These are phyloP conservation scores for Achatina immaculata DNA, from an alignment of 1,140 invertebrate genomes.

Conservation along the genomic window DNA sequence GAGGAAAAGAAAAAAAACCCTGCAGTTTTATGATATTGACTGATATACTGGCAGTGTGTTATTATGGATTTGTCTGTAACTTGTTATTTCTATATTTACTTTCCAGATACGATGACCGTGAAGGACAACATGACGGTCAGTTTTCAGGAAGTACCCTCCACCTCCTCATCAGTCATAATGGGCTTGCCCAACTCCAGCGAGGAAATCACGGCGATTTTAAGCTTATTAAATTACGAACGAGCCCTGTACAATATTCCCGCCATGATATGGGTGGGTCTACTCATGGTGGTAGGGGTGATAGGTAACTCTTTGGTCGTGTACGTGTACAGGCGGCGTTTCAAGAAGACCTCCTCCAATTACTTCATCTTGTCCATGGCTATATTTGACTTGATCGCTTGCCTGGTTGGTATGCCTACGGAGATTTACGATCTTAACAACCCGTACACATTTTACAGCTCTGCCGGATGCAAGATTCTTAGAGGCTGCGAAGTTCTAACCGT, in stretches of 20 bases:
- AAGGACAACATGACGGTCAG: background rate
- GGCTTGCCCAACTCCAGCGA: conserved; percentile 27
- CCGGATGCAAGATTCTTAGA: conserved; percentile 47
- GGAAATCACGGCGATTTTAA: conserved; percentile 21
- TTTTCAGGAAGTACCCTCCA: background rate
- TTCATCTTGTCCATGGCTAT: conserved; percentile 61
- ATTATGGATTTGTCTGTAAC: too few species aligned
- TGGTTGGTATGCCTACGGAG: conserved; percentile 57
- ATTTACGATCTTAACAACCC: conserved; percentile 56
- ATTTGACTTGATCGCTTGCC: conserved; percentile 59
- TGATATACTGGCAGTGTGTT: too few species aligned
- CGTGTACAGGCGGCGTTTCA: conserved; percentile 54
- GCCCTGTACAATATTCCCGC: conserved; percentile 54
- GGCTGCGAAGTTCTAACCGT: conserved; percentile 50
- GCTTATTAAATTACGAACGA: conserved; percentile 44
- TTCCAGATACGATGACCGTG: background rate
- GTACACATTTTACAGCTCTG: conserved; percentile 56
- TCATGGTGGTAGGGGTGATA: conserved; percentile 53
- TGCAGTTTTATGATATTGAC: too few species aligned
- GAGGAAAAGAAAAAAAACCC: too few species aligned
- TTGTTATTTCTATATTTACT: too few species aligned
- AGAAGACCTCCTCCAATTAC: conserved; percentile 57
- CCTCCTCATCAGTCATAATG: background rate
- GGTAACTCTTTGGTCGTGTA: conserved; percentile 58
- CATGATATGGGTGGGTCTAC: conserved; percentile 49